Base-by-base conservation (phyloP, 2,888 invertebrate genomes). In the Dugesia japonica region DNA sequence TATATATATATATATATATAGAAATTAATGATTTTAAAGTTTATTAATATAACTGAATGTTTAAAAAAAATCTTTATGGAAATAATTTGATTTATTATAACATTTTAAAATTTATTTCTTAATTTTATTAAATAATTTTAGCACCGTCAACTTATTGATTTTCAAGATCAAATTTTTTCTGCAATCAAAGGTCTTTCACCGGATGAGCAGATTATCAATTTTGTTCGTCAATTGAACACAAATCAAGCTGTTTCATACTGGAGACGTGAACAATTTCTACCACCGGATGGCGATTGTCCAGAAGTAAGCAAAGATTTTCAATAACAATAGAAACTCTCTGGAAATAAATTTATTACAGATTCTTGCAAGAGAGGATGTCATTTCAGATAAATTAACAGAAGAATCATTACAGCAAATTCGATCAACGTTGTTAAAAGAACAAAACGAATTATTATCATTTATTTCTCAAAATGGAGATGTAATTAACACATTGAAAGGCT, bases 381-480 rank as follows among this genome's bases (percentile, higher is more conserved):
- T 93, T 78, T 88, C 90, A 83, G 90, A 92, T 84, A 87, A 91
- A 78, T 87, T 90, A 80, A 89, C 89, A 76, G 89, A 88, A 81
- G 79, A 81, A 7, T 89, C 90, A 82, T 88, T 91, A 77, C 88
- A 89, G 78, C 88, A 81, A 28, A 79, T 80, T 33, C 79, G 81
- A 27, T 71, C 79, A 31, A 89, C 89, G 76, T 88, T 93, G 74
- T 88, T 89, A 82, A 90, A 91, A 81, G 92, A 94, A 83, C 89
- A 91, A 15, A 87, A 88, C 79, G 91, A 91, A 82, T 87, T 92
- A 79, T 92, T 93, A 82, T 86, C 89, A 78, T 91, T 92, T 86
- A 92, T 93, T 81, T 89, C 90, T 82, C 91, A 92, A 83, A 87
- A 91, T 76, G 89, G 92, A 87, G 94, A 94, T 80, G 88, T 91